Conservation (phyloP, 2,888 invertebrate species). For the Cartodere bifasciata region DNA sequence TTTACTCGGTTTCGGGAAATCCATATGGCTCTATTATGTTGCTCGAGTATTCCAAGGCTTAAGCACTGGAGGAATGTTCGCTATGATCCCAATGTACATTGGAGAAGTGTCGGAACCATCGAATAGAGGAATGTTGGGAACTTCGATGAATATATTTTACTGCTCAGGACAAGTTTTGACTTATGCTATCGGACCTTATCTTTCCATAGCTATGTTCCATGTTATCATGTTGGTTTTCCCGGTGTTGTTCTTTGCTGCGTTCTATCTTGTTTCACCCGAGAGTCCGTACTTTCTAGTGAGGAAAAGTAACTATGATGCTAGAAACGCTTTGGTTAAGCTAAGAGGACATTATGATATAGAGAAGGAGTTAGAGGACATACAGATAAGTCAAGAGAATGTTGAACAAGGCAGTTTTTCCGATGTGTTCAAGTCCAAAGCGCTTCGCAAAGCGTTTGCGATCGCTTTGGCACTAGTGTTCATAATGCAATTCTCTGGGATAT, state of each 20-base stretch:
- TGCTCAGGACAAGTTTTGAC: conserved; percentile 50
- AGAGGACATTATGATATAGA: conserved; percentile 50
- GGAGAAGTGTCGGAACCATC: conserved; percentile 60
- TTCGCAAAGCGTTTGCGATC: conserved; percentile 64
- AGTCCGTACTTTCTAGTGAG: conserved; percentile 61
- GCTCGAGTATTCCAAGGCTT: conserved; percentile 40
- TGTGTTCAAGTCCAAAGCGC: conserved; percentile 43
- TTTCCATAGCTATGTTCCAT: conserved; percentile 47
- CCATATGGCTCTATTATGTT: conserved; percentile 26
- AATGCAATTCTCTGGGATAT: conserved; percentile 76
- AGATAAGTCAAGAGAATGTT: conserved; percentile 26
- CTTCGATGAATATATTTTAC: conserved; percentile 61
- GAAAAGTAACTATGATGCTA: conserved; percentile 45
- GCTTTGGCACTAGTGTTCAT: conserved; percentile 62
- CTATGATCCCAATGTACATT: conserved; percentile 66
- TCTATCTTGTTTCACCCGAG: conserved; percentile 65
- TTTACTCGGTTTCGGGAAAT: conserved; percentile 8
- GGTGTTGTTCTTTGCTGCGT: conserved; percentile 43
- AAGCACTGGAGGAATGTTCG: conserved; percentile 51
- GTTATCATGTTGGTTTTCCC: conserved; percentile 51
- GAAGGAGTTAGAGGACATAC: conserved; percentile 37
- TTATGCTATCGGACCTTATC: conserved; percentile 55
- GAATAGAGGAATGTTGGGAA: conserved; percentile 63
- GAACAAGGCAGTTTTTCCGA: conserved; percentile 31
- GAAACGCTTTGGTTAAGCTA: conserved; percentile 49